Evolutionary conservation across 2,113 vertebrate genomes (phyloP).

Genomic region (Gracilinanus agilis): DNA sequence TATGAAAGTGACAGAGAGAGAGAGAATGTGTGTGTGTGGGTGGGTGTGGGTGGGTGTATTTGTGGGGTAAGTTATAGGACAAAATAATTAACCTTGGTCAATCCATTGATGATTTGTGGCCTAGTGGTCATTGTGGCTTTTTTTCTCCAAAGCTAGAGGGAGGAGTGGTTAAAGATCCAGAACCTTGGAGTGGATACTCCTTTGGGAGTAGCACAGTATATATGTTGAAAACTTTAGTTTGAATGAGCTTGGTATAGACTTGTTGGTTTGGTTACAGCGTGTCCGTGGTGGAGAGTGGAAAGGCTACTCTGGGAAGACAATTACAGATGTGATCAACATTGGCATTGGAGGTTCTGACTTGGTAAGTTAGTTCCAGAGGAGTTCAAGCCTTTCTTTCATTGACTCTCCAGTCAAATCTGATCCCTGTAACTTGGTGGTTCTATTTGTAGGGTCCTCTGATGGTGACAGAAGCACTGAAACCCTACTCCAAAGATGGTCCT

Average conservation of each 20-base stretch:
- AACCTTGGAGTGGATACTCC: background rate
- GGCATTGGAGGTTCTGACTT: constrained; percentile 98
- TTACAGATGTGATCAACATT: constrained; percentile 95
- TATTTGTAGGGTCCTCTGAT: constrained; percentile 93
- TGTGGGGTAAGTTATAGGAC: background rate
- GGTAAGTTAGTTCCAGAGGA: constrained; percentile 84
- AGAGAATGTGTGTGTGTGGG: background rate
- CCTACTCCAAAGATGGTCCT: constrained; percentile 93
- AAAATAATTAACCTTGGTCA: background rate
- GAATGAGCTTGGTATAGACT: background rate
- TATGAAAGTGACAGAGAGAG: background rate
- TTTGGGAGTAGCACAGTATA: background rate
- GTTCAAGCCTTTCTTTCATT: background rate
- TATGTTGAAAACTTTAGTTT: background rate
- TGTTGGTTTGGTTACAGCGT: constrained; percentile 81
- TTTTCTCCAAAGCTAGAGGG: background rate
- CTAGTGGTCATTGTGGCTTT: background rate
- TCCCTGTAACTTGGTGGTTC: constrained; percentile 34
- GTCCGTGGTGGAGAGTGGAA: constrained; percentile 97
- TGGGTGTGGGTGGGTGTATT: background rate
- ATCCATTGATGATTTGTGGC: background rate
- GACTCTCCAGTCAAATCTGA: background rate
- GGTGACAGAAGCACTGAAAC: constrained; percentile 97
- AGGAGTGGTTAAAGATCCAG: background rate
- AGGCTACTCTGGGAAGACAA: constrained; percentile 94